Evolutionary conservation across 2,113 vertebrate species (phyloP), one percentile per base, ranked within the genome.

Genomic region (Pteronura brasiliensis): DNA sequence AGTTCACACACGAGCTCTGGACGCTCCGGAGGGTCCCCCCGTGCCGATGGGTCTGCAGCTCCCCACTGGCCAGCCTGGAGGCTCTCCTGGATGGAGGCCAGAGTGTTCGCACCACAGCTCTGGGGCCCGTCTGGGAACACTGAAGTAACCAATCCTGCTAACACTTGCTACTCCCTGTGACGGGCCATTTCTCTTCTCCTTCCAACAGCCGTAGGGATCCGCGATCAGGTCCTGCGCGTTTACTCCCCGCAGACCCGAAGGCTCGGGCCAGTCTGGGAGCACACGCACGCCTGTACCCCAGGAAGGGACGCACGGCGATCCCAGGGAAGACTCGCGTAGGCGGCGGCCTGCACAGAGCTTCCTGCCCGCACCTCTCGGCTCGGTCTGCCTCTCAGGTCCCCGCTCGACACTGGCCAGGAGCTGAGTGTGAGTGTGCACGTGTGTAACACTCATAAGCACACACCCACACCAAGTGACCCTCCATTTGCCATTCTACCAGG

Each of bases 391-490:
- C 63, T 61, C 31, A 1, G 2, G 31, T 18, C 59, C 63, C 63
- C 12, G 49, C 31, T 1, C 31, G 31, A 80, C 47, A 55, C 49
- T 17, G 42, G 31, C 47, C 8, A 13, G 71, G 21, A 36, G 47
- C 2, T 4, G 6, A 1, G 1, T 36, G n/a, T 4, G 4, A 6
- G 1, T 10, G 27, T 44, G 10, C 29, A 10, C 3, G 1, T 4
- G 1, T 1, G 3, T 29, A 59, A 95, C 14, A 8, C 52, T 15
- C 5, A 27, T 1, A 90, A 27, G 29, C 10, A 1, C 15, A 52
- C 71, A 12, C 29, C 17, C 25, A 21, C 52, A 59, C 63, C 63
- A 59, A 39, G 63, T 6, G 5, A 18, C 3, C 4, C 9, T 23
- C 3, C 14, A 21, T 79, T 2, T 31, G 71, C 15, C 8, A 1